A percentile compares a stretch with the other conserved stretches of the same genome.
Evolutionary conservation across 2,797 vertebrate genomes (phyloP).

Genomic region (Menidia menidia): DNA sequence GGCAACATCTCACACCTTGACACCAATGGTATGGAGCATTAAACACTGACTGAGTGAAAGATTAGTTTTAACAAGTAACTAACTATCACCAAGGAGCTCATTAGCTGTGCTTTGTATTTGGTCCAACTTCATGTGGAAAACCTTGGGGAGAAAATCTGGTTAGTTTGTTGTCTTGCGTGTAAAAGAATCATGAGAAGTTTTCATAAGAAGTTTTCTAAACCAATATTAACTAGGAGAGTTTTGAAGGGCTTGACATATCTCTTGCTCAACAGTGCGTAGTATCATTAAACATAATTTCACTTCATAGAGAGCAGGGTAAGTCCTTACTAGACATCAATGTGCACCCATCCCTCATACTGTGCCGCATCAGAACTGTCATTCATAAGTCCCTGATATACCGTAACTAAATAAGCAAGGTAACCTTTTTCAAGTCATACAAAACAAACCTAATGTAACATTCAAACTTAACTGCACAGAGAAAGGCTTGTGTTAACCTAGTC

Average conservation of each 20-base stretch:
- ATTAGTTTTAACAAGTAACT: neutral
- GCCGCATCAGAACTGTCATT: neutral
- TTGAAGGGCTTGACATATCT: neutral
- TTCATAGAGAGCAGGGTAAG: neutral
- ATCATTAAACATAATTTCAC: neutral
- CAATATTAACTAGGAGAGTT: neutral
- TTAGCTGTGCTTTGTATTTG: no score
- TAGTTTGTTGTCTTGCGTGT: no score
- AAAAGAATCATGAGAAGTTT: no score
- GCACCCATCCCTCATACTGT: neutral
- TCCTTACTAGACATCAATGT: no score
- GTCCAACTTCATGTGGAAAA: no score
- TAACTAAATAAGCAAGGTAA: neutral
- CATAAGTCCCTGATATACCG: neutral
- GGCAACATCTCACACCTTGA: neutral
- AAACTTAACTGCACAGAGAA: neutral
- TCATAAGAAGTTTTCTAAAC: no score
- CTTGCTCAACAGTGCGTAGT: neutral
- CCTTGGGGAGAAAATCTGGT: no score
- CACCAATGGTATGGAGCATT: neutral
- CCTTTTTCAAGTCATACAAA: neutral
- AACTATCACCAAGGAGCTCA: neutral
- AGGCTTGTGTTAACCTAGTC: neutral
- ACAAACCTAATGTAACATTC: neutral
- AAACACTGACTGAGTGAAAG: neutral